phyloP scores from a whole-genome alignment of 1,140 invertebrate species.

The Eriosoma lanigerum region DNA sequence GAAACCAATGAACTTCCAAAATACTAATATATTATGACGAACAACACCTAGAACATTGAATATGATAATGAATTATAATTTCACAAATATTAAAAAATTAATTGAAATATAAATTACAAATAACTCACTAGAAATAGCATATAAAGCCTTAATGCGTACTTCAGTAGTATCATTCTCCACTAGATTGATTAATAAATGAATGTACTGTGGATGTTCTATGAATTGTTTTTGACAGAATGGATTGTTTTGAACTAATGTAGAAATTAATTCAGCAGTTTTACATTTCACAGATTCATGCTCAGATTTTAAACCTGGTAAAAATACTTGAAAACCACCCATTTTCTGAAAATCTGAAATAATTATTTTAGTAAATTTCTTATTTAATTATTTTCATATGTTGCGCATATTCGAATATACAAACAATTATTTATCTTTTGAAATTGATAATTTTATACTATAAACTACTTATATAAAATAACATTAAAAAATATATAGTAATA shows the following conservation, averaged over 20 bases:
- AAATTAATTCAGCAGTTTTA: constrained; percentile 3
- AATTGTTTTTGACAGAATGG: constrained; percentile 36
- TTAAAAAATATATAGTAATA: too few species aligned
- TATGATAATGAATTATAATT: not conserved
- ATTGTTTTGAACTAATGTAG: not conserved
- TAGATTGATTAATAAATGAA: not conserved
- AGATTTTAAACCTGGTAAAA: constrained; percentile 1
- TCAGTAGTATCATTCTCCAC: not conserved
- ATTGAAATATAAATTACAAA: not conserved
- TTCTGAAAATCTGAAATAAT: constrained; percentile 34
- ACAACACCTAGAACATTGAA: not conserved
- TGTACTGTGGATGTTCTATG: not conserved
- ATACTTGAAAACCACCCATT: constrained; percentile 11
- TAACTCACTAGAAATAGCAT: constrained; percentile 17
- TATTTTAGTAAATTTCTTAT: not conserved
- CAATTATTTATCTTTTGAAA: too few species aligned
- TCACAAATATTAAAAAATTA: not conserved
- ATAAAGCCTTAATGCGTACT: constrained; percentile 1
- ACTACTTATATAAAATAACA: too few species aligned
- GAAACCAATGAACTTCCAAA: constrained; percentile 29
- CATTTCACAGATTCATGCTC: not conserved
- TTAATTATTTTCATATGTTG: too few species aligned
- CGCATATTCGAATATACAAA: too few species aligned
- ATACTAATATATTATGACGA: not conserved
- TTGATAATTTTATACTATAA: too few species aligned